Evolutionary conservation across 2,888 invertebrate species (phyloP).

Genomic region (Rhaphigaster nebulosa): DNA sequence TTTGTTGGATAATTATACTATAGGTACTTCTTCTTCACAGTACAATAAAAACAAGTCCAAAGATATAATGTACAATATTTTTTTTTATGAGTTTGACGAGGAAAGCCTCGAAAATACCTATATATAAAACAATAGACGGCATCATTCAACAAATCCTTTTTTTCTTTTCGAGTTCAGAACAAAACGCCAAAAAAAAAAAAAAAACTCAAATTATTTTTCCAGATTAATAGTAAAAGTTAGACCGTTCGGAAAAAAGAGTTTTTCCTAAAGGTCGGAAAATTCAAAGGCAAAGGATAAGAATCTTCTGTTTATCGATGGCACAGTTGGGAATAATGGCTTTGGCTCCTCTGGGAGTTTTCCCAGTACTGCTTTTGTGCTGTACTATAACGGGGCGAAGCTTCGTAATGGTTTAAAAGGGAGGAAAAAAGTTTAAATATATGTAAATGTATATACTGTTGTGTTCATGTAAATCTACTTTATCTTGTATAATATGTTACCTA

Average conservation of each 20-base stretch:
- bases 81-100: too few relatives aligned
- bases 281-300: constrained; percentile 23
- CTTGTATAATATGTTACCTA: too few relatives aligned
- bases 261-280: background rate
- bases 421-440: background rate
- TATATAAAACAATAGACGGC: too few relatives aligned
- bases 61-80: too few relatives aligned
- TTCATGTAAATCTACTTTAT: too few relatives aligned
- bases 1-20: too few relatives aligned
- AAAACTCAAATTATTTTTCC: background rate
- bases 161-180: background rate
- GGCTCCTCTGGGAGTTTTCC: background rate
- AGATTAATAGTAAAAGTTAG: background rate
- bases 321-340: background rate
- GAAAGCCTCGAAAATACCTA: too few relatives aligned
- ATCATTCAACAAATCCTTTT: too few relatives aligned
- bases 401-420: background rate
- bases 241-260: background rate
- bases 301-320: background rate
- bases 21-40: too few relatives aligned
- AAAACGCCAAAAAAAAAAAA: background rate
- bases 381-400: background rate
- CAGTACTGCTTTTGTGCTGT: constrained; percentile 1
- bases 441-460: background rate
- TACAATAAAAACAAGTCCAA: too few relatives aligned